A percentile compares a stretch with the other conserved stretches of the same genome.
These are phyloP conservation scores for Hepsetus odoe DNA, from an alignment of 2,113 vertebrate species.

Conservation along the genomic window DNA sequence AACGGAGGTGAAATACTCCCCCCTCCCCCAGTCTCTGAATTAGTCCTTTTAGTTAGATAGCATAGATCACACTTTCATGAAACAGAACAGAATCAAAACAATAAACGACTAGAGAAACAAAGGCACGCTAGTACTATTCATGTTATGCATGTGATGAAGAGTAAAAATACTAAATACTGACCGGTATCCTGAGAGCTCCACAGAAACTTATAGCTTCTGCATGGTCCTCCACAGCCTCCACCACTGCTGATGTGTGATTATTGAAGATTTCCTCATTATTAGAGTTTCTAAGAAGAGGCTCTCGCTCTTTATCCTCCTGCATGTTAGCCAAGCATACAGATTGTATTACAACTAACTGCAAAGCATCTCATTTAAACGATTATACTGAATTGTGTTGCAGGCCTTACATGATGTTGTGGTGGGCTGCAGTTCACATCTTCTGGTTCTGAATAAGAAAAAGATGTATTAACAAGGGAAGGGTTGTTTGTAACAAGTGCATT, in stretches of 20 bases:
- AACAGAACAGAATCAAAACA: background rate
- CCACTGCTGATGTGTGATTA: constrained; percentile 31
- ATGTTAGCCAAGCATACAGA: constrained; percentile 29
- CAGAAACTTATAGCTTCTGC: constrained; percentile 88
- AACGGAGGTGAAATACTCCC: background rate
- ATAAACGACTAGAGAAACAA: background rate
- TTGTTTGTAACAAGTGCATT: too few species aligned
- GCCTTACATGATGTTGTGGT: constrained; percentile 87
- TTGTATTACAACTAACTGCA: background rate
- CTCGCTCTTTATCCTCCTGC: constrained; percentile 65
- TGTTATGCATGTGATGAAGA: background rate
- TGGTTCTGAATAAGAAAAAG: constrained; percentile 77
- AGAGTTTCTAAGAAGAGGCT: constrained; percentile 64
- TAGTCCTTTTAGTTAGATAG: background rate
- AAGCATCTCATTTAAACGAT: background rate
- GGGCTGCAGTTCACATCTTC: constrained; percentile 89
- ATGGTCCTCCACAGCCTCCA: constrained; percentile 61
- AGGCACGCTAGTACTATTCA: background rate
- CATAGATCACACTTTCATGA: background rate
- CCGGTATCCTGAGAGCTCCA: constrained; percentile 88
- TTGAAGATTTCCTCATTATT: constrained; percentile 63
- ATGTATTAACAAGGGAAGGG: too few species aligned
- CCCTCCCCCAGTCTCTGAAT: background rate
- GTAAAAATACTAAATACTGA: constrained; percentile 72
- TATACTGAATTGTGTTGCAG: fast-evolving